Percentiles rank a stretch among this genome's conserved stretches.
Conservation (phyloP, 1,140 invertebrate genomes). For the Saccostrea echinata region DNA sequence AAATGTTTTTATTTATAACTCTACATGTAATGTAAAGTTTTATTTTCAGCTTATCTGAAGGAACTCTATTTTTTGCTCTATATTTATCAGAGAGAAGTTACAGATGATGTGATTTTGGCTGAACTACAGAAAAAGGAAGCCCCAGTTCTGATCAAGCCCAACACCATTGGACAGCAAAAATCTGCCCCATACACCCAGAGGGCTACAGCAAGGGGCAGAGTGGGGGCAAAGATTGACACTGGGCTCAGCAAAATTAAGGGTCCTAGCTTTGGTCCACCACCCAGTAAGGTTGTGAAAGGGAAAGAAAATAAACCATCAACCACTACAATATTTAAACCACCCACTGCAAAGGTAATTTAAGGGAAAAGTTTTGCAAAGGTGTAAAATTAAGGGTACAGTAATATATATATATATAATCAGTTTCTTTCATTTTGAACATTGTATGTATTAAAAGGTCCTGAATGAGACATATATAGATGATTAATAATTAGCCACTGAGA, state of each 20-base stretch:
- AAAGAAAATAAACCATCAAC: conserved; percentile 59
- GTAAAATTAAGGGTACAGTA: too few species aligned
- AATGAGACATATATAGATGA: too few species aligned
- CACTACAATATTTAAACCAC: conserved; percentile 53
- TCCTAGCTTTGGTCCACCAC: conserved; percentile 29
- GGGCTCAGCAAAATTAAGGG: conserved; percentile 50
- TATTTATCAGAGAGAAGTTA: conserved; percentile 64
- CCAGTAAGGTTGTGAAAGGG: conserved; percentile 46
- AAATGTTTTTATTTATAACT: neutral
- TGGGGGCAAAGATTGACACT: conserved; percentile 59
- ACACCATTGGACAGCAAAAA: neutral
- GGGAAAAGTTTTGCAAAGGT: too few species aligned
- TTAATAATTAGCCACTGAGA: too few species aligned
- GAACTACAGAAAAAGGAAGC: conserved; percentile 54
- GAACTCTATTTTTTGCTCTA: neutral
- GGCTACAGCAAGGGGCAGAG: conserved; percentile 40
- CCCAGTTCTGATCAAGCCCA: conserved; percentile 37
- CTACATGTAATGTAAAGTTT: neutral
- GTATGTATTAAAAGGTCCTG: too few species aligned
- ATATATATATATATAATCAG: too few species aligned
- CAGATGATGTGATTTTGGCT: conserved; percentile 63
- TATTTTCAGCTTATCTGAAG: neutral
- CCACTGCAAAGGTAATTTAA: conserved; percentile 57
- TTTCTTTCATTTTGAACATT: too few species aligned
- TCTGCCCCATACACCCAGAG: neutral